phyloP scores from a whole-genome alignment of 2,113 vertebrate species.

The Rissa tridactyla region DNA sequence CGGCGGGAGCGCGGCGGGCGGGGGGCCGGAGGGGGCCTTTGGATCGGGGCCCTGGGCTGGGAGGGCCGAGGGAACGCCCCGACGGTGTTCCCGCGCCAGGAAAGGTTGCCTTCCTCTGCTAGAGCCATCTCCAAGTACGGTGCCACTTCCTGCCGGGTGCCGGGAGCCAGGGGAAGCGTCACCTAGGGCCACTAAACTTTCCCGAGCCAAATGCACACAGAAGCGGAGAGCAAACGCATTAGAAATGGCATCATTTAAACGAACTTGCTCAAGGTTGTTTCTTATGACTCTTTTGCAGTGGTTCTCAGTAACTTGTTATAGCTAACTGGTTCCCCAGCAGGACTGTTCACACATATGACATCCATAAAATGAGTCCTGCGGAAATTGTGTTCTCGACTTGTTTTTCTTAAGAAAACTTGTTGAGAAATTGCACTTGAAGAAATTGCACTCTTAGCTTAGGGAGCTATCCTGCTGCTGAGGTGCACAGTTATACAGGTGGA shows the following conservation, averaged over 20 bases:
- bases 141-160: background rate
- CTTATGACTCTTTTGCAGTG: background rate
- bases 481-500: background rate
- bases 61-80: rapidly evolving
- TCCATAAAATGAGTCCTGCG: background rate
- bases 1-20: background rate
- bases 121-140: background rate
- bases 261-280: background rate
- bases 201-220: background rate
- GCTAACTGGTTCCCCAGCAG: background rate
- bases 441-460: background rate
- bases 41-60: background rate
- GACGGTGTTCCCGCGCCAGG: background rate
- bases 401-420: background rate
- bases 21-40: background rate
- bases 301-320: background rate
- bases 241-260: background rate
- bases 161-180: background rate
- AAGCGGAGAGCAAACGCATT: background rate
- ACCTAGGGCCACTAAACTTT: background rate
- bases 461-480: background rate
- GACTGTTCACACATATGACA: rapidly evolving
- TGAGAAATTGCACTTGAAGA: background rate
- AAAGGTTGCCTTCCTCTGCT: background rate
- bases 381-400: background rate